Evolutionary conservation across 2,888 invertebrate genomes (phyloP).

Genomic region (Drosophila fulvimacula): DNA sequence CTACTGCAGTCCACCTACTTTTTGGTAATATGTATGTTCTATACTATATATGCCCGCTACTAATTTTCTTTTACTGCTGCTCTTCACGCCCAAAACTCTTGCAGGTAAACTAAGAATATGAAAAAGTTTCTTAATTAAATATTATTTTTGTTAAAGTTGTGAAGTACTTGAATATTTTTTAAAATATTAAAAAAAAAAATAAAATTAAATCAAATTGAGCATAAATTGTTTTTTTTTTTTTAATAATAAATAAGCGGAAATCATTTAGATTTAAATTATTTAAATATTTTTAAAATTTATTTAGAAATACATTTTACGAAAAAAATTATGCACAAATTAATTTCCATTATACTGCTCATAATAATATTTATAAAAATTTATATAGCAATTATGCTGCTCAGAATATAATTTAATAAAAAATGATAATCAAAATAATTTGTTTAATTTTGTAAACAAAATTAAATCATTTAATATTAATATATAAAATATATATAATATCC

Average conservation of each 20-base stretch:
- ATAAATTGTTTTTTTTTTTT: not conserved
- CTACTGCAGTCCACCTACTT: conserved; percentile 43
- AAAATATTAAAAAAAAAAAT: not conserved
- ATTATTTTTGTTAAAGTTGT: not conserved
- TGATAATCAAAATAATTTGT: no score
- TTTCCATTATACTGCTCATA: no score
- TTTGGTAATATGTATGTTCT: conserved; percentile 30
- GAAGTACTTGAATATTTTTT: not conserved
- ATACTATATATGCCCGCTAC: conserved; percentile 33
- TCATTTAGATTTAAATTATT: no score
- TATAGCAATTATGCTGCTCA: no score
- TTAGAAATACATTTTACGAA: no score
- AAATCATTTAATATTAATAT: no score
- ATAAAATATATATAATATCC: not conserved
- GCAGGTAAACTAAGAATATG: not conserved
- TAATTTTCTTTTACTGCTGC: conserved; percentile 29
- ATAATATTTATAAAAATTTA: no score
- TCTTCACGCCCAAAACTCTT: conserved; percentile 34
- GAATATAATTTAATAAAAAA: no score
- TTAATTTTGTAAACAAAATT: no score
- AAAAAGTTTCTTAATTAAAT: not conserved
- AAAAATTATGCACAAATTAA: no score
- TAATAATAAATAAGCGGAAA: no score
- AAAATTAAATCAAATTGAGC: not conserved
- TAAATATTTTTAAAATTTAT: no score